These are phyloP conservation scores for Schlechtendalia chinensis DNA, from an alignment of 1,140 invertebrate genomes.

Conservation along the genomic window DNA sequence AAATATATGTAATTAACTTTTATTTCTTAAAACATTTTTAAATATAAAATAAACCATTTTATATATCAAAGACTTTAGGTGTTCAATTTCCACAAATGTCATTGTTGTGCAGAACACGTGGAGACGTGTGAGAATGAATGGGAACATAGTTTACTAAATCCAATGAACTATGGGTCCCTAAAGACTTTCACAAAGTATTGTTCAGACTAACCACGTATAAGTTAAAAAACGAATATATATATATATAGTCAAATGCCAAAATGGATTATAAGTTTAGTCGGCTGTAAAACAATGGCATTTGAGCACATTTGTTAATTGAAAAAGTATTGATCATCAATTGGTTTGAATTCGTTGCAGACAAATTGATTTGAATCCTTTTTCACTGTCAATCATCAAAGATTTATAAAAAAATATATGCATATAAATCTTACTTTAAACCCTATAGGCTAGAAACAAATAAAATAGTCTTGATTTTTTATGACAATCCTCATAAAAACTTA, in stretches of 20 bases:
- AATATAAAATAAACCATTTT: no score
- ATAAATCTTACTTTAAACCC: background rate
- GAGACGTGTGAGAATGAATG: background rate
- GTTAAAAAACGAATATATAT: background rate
- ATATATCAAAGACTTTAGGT: background rate
- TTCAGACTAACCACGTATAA: background rate
- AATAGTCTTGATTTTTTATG: background rate
- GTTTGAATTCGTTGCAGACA: background rate
- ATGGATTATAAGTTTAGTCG: background rate
- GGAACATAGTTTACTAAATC: background rate
- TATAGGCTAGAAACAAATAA: background rate
- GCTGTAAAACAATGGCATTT: background rate
- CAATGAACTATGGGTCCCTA: background rate
- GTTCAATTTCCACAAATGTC: background rate
- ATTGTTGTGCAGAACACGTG: background rate
- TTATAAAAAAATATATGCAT: background rate
- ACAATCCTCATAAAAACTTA: background rate
- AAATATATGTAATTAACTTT: no score
- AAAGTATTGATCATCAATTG: constrained; percentile 20
- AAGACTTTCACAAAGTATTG: background rate
- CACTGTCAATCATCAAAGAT: background rate
- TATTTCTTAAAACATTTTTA: no score
- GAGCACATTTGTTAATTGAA: background rate
- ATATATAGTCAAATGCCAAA: background rate
- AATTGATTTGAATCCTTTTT: background rate